phyloP scores from a whole-genome alignment of 1,140 invertebrate species.

The Medauroidea extradentata region DNA sequence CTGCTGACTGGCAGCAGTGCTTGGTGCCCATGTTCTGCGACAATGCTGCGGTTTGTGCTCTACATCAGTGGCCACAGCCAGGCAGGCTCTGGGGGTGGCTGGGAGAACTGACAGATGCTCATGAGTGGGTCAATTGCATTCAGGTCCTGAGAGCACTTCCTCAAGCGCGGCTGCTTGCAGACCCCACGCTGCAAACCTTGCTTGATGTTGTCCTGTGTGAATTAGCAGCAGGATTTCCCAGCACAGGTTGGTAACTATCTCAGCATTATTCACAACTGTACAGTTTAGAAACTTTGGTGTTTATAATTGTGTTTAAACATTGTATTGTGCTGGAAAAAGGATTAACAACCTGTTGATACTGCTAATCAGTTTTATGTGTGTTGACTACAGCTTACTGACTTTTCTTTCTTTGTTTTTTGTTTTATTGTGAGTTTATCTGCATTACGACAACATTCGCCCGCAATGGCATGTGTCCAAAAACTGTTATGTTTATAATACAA shows the following conservation, averaged over 20 bases:
- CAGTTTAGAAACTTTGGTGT: too few relatives aligned
- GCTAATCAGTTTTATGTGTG: too few relatives aligned
- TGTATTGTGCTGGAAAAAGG: too few relatives aligned
- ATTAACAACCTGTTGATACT: too few relatives aligned
- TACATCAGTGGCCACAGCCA: conserved; percentile 40
- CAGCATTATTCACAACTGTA: conserved; percentile 33
- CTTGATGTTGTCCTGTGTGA: conserved; percentile 32
- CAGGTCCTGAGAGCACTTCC: conserved; percentile 33
- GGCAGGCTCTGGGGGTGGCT: conserved; percentile 34
- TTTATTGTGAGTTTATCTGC: too few relatives aligned
- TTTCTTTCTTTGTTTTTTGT: too few relatives aligned
- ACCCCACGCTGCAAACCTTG: conserved; percentile 38
- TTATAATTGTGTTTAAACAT: too few relatives aligned
- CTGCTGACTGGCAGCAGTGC: conserved; percentile 39
- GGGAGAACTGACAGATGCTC: conserved; percentile 24
- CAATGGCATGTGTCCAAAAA: too few relatives aligned
- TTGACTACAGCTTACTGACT: too few relatives aligned
- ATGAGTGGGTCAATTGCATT: conserved; percentile 29
- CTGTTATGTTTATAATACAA: too few relatives aligned
- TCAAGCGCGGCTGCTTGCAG: conserved; percentile 25
- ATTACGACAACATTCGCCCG: too few relatives aligned
- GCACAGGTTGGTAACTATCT: conserved; percentile 30
- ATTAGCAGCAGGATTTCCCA: conserved; percentile 27
- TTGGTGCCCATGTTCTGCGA: conserved; percentile 44
- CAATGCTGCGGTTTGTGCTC: conserved; percentile 47